These are phyloP conservation scores for Drosophila longiperda DNA, from an alignment of 2,888 invertebrate species.

Conservation along the genomic window DNA sequence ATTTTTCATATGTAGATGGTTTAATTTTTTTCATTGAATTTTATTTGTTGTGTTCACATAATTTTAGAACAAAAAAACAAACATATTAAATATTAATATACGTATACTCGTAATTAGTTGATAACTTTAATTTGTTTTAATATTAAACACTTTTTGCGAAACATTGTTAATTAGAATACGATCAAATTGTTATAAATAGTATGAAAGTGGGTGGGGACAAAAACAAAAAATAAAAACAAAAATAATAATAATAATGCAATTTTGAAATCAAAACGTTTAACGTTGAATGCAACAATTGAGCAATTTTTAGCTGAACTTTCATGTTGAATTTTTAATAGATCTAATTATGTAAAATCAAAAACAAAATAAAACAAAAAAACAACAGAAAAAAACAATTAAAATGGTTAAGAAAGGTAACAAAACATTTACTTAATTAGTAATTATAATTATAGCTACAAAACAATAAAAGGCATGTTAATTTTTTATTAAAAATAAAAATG, in stretches of 20 bases:
- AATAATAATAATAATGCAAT: constrained; percentile 24
- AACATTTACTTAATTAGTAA: constrained; percentile 78
- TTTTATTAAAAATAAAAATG: constrained; percentile 76
- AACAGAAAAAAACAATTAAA: constrained; percentile 43
- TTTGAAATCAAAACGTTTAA: constrained; percentile 64
- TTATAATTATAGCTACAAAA: constrained; percentile 61
- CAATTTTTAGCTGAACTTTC: constrained; percentile 74
- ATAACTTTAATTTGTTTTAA: constrained; percentile 50
- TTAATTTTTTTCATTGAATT: constrained; percentile 24
- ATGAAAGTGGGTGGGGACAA: constrained; percentile 32
- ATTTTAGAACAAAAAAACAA: constrained; percentile 50
- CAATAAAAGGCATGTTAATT: constrained; percentile 76
- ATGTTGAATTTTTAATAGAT: constrained; percentile 72
- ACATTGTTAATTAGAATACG: constrained; percentile 59
- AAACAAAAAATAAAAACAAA: constrained; percentile 13
- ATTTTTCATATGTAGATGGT: constrained; percentile 62
- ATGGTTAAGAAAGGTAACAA: constrained; percentile 53
- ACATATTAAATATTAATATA: constrained; percentile 21
- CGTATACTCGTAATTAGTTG: constrained; percentile 43
- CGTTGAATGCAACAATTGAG: constrained; percentile 66
- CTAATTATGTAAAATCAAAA: constrained; percentile 46
- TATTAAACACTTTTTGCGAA: constrained; percentile 33
- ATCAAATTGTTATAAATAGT: constrained; percentile 54
- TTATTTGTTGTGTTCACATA: constrained; percentile 71
- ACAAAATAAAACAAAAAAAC: constrained; percentile 20